A percentile compares a stretch with the other conserved stretches of the same genome.
phyloP scores from a whole-genome alignment of 2,797 vertebrate species.

The Spinus olivaceus region DNA sequence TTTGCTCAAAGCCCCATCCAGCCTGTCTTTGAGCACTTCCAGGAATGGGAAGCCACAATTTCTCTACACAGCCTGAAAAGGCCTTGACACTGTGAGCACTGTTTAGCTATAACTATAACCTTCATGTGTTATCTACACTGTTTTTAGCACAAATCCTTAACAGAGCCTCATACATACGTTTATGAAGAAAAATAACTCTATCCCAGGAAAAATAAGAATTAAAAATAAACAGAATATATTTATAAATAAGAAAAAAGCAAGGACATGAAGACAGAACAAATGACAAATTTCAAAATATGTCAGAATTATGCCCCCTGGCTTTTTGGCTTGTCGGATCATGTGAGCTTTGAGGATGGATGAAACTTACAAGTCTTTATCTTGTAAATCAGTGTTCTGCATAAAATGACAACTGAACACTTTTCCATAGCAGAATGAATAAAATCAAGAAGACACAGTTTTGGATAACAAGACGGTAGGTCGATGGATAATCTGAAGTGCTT shows the following conservation, averaged over 20 bases:
- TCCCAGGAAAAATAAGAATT: not conserved
- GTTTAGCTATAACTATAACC: not conserved
- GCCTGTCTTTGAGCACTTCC: accelerated
- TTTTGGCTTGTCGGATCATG: not conserved
- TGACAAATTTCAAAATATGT: not conserved
- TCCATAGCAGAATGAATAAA: not conserved
- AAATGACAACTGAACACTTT: not conserved
- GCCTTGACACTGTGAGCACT: not conserved
- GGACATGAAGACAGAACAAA: not conserved
- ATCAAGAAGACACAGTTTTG: not conserved
- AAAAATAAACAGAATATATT: not conserved
- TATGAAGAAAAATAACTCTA: not conserved
- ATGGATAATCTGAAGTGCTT: not conserved
- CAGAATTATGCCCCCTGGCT: accelerated
- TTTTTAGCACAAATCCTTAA: not conserved
- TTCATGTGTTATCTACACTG: not conserved
- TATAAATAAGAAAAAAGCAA: not conserved
- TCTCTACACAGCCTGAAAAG: not conserved
- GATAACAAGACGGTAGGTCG: not conserved
- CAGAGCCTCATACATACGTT: too few species aligned
- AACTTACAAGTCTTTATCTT: not conserved
- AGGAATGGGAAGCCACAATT: not conserved
- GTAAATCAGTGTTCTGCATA: not conserved
- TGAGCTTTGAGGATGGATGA: not conserved
- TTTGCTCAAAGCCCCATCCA: not conserved